Base-by-base conservation (phyloP, 2,888 invertebrate species). In the Aspidiotus rigidus region DNA sequence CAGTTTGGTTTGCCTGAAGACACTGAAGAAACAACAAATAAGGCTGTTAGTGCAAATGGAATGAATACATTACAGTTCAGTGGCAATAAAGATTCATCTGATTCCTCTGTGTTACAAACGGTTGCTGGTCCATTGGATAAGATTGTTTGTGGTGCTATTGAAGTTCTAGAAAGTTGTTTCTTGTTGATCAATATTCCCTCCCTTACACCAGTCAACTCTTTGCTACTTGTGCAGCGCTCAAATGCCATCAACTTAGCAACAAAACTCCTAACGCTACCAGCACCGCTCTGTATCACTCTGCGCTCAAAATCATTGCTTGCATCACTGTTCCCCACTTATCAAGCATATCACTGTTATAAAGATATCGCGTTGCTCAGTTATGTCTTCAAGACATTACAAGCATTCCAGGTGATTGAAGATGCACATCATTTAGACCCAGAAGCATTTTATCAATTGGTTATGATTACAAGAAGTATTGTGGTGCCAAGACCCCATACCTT, bases 1-100 rank as follows among this genome's bases (percentile, higher is more conserved):
- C 83, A 88, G 0, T 95, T 97, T 76, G 95, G 95, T 56, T 97
- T 96, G 97, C 95, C 95, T 0, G 96, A 97, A 77, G 96, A 97
- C 76, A 86, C 84, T 9, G 95, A 96, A 75, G 96, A 96, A 72
- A 78, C 80, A 42, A 75, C 61, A 9, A 70, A 16, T 62, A 60
- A 66, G 40, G 61, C 70, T 11, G 69, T 44, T 44, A 57, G 55
- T n/a, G 11, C n/a, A 8, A 44, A 39, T 10, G 16, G 54, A n/a
- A 44, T 15, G 54, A 56, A 49, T 7, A 39, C 39, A 16, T 62
- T 62, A 40, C 42, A 61, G 1, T n/a, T 62, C 16, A 41, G 42
- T 5, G 56, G 62, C 41, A 40, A n/a, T 1, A 62, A 69, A 17
- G 57, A 69, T 44, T n/a, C 39, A 5, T 69, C 62, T 7, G 55